These are phyloP conservation scores for Diabrotica undecimpunctata DNA, from an alignment of 1,140 invertebrate species.

Conservation along the genomic window DNA sequence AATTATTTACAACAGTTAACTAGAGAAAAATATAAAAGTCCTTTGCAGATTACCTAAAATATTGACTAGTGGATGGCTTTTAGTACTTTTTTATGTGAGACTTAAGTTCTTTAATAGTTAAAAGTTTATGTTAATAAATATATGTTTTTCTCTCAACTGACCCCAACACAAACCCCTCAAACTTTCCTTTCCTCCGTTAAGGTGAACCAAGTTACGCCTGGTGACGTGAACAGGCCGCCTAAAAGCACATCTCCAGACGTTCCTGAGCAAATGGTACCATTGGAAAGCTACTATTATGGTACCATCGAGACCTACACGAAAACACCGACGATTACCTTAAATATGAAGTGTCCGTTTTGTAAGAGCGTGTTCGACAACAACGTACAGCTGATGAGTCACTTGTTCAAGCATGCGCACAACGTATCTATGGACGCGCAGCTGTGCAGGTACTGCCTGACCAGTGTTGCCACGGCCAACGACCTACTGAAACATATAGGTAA, in stretches of 20 bases:
- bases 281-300: constrained; percentile 61
- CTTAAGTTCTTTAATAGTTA: too few species aligned
- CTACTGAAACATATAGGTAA: constrained; percentile 52
- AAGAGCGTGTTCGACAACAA: constrained; percentile 55
- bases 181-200: neutral
- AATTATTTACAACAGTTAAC: too few species aligned
- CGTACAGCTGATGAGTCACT: constrained; percentile 65
- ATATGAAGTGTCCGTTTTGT: constrained; percentile 42
- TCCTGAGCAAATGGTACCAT: constrained; percentile 44
- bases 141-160: too few species aligned
- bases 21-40: too few species aligned
- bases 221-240: constrained; percentile 39
- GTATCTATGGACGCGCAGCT: constrained; percentile 47
- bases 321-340: constrained; percentile 30
- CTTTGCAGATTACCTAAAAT: too few species aligned
- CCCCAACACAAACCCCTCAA: too few species aligned
- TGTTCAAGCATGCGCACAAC: constrained; percentile 62
- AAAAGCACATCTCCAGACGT: constrained; percentile 39
- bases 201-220: constrained; percentile 5
- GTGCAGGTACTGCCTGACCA: constrained; percentile 57
- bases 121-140: too few species aligned
- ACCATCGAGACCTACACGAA: constrained; percentile 43
- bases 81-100: too few species aligned
- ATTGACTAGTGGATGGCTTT: too few species aligned
- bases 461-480: constrained; percentile 50